Evolutionary conservation across 1,140 invertebrate species (phyloP).

Genomic region (Xylocopa sonorina): DNA sequence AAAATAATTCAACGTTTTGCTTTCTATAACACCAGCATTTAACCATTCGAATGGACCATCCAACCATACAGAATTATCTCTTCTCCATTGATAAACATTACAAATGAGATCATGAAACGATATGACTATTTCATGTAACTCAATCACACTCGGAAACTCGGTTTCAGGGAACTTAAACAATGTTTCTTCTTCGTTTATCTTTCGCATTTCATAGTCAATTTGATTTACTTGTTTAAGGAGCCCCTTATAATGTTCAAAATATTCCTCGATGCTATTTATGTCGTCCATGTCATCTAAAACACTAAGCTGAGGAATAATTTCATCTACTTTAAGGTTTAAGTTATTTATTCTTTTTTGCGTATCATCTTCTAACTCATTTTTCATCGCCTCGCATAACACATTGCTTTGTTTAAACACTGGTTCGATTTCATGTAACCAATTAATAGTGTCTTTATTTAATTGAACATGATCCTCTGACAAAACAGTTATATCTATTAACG

Average conservation of each 20-base stretch:
- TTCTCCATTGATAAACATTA: slow-evolving; percentile 85
- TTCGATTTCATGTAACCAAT: slow-evolving; percentile 81
- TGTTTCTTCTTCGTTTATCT: slow-evolving; percentile 87
- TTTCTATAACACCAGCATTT: slow-evolving; percentile 82
- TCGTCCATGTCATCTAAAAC: slow-evolving; percentile 81
- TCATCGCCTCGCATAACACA: slow-evolving; percentile 84
- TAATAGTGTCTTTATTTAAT: slow-evolving; percentile 78
- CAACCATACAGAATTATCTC: slow-evolving; percentile 86
- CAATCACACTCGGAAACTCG: slow-evolving; percentile 84
- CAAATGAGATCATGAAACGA: slow-evolving; percentile 79
- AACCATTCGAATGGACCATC: slow-evolving; percentile 86
- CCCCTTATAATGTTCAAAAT: slow-evolving; percentile 81
- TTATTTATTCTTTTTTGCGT: slow-evolving; percentile 83
- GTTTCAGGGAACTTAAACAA: slow-evolving; percentile 87
- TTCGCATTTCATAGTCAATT: slow-evolving; percentile 82
- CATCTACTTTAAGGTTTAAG: slow-evolving; percentile 83
- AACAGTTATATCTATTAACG: slow-evolving; percentile 78
- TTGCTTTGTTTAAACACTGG: slow-evolving; percentile 81
- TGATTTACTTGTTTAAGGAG: slow-evolving; percentile 83
- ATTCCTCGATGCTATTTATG: slow-evolving; percentile 73
- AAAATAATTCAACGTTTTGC: slow-evolving; percentile 79
- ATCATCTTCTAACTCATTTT: slow-evolving; percentile 85
- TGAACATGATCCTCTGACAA: slow-evolving; percentile 79
- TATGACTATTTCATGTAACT: slow-evolving; percentile 80
- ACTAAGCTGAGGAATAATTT: slow-evolving; percentile 82